These are phyloP conservation scores for Dendroctonus ponderosae DNA, from an alignment of 1,140 invertebrate genomes.

Conservation along the genomic window DNA sequence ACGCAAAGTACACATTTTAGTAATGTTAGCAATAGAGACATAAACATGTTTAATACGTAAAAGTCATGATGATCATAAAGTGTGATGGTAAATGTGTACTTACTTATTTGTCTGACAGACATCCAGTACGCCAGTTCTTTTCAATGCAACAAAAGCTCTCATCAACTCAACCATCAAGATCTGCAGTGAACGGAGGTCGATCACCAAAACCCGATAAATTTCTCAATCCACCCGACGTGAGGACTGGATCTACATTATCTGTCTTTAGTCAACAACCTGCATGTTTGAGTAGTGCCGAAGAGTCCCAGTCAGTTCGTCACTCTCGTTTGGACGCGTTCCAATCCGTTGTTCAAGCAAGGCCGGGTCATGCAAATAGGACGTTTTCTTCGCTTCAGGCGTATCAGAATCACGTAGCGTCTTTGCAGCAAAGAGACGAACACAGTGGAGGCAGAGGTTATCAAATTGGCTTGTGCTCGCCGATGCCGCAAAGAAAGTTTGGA, in stretches of 20 bases:
- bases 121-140: slow-evolving; percentile 12
- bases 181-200: neutral
- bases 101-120: slow-evolving; percentile 1
- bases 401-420: slow-evolving; percentile 35
- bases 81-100: too few species aligned
- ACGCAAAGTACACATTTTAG: too few species aligned
- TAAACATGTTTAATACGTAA: too few species aligned
- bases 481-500: slow-evolving; percentile 29
- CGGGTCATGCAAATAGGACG: slow-evolving; percentile 9
- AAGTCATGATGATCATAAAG: too few species aligned
- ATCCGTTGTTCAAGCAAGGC: neutral
- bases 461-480: slow-evolving; percentile 24
- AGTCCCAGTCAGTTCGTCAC: slow-evolving; percentile 10
- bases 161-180: neutral
- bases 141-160: slow-evolving; percentile 12
- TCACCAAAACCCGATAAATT: neutral
- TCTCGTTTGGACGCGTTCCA: slow-evolving; percentile 34
- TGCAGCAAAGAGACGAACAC: slow-evolving; percentile 18
- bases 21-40: too few species aligned
- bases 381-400: slow-evolving; percentile 41
- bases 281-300: neutral
- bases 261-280: neutral
- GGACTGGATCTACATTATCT: neutral
- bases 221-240: too few species aligned
- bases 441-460: slow-evolving; percentile 3